phyloP scores from a whole-genome alignment of 2,797 vertebrate species.

The Brachyalestes nurse region DNA sequence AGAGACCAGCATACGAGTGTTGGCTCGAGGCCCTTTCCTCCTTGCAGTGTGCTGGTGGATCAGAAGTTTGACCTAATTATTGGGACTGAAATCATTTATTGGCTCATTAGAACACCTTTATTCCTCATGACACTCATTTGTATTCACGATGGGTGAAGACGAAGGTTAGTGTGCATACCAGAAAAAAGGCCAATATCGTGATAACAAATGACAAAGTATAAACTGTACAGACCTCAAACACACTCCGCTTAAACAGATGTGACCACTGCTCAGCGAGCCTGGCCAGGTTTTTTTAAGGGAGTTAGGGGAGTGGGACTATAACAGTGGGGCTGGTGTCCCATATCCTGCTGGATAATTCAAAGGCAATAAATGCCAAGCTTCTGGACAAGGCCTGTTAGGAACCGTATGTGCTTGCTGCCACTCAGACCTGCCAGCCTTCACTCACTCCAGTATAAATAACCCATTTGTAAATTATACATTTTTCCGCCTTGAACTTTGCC shows the following conservation, averaged over 20 bases:
- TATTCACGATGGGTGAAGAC: no score
- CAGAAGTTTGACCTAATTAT: not conserved
- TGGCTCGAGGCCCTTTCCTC: no score
- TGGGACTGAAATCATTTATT: not conserved
- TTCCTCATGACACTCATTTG: not conserved
- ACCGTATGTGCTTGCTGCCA: not conserved
- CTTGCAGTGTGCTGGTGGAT: not conserved
- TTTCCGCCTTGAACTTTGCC: conserved; percentile 21
- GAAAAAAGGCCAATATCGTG: not conserved
- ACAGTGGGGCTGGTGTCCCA: conserved; percentile 52
- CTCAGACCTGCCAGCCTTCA: conserved; percentile 30
- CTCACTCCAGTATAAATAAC: conserved; percentile 39
- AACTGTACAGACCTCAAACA: not conserved
- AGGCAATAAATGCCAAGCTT: conserved; percentile 41
- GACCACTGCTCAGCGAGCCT: conserved; percentile 12
- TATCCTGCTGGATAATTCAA: conserved; percentile 50
- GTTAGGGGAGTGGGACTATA: conserved; percentile 26
- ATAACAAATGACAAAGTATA: not conserved
- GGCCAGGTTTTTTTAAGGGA: not conserved
- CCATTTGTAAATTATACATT: conserved; percentile 59
- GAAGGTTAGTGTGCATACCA: not conserved
- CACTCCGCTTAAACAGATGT: conserved; percentile 18
- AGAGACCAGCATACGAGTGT: no score
- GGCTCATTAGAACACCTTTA: not conserved
- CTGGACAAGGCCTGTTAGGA: conserved; percentile 48